Evolutionary conservation across 2,888 invertebrate species (phyloP), one percentile per base, ranked within the genome.

Genomic region (Blastobasis adustella): DNA sequence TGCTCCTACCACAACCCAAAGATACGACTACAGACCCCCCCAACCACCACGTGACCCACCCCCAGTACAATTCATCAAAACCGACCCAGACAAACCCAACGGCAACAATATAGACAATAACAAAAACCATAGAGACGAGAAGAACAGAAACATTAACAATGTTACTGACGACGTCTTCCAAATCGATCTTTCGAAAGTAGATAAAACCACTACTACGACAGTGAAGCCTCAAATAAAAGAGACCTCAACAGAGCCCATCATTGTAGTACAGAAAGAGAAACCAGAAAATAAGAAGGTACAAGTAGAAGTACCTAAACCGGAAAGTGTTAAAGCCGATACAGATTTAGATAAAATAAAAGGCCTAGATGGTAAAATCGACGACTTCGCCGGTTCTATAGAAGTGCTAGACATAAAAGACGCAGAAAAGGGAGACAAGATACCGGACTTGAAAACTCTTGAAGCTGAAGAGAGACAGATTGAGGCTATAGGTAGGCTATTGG

Each of bases 391-490:
- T 53, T 81, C 85, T 0, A 78, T 89, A 3, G 89, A 89, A 77
- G 79, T 89, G 1, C 65, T 85, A 10, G 80, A 88, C 43, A 71
- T 89, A 45, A 86, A 88, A 63, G 88, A 88, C 47, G 69, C 73
- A 0, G 81, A 79, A 51, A 66, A 62, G 58, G 72, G 71, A 0
- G 83, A 85, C 1, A 88, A 82, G 55, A 51, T 69, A 50, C 61
- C 82, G 0, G 76, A 86, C 59, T 59, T 80, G 1, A 89, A 81
- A 65, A 81, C 81, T 45, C 66, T 89, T 47, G 82, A 88, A 62
- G 88, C 89, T 0, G 89, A 89, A 67, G 89, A 89, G 50, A 76
- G 73, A 49, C 89, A 89, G 59, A 89, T 89, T 43, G 89, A 89
- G 66, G 89, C 82, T 37, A 86, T 89, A 37, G 89, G 89, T 0